Conservation (phyloP, 2,113 vertebrate genomes). For the Pithys albifrons region DNA sequence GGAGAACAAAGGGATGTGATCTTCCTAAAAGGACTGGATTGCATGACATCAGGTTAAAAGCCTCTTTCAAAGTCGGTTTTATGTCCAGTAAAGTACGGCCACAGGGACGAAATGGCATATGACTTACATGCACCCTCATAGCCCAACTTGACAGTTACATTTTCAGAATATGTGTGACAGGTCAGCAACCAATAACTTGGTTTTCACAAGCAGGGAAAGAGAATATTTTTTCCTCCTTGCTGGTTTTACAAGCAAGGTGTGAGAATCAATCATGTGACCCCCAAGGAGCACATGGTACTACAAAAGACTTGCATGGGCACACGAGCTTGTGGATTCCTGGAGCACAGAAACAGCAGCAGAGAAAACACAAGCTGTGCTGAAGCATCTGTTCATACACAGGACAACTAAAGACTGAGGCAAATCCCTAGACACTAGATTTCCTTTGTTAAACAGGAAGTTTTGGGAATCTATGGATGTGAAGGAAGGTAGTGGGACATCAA, state of each 20-base stretch:
- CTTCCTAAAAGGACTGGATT: background rate
- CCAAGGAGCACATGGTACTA: fast-evolving
- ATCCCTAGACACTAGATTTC: background rate
- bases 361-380: background rate
- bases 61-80: background rate
- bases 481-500: background rate
- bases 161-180: background rate
- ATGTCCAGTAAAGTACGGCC: background rate
- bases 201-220: background rate
- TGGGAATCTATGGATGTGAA: background rate
- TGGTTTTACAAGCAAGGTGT: background rate
- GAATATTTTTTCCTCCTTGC: background rate
- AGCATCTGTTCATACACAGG: background rate
- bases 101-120: background rate
- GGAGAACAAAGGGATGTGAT: fast-evolving
- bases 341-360: background rate
- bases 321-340: background rate
- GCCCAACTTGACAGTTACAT: background rate
- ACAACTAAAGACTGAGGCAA: background rate
- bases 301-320: background rate
- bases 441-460: background rate
- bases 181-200: background rate
- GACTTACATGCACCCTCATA: background rate
- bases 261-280: background rate
- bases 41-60: background rate